Percentiles rank a stretch among this genome's conserved stretches.
Evolutionary conservation across 2,113 vertebrate genomes (phyloP).

Genomic region (Fregetta grallaria): DNA sequence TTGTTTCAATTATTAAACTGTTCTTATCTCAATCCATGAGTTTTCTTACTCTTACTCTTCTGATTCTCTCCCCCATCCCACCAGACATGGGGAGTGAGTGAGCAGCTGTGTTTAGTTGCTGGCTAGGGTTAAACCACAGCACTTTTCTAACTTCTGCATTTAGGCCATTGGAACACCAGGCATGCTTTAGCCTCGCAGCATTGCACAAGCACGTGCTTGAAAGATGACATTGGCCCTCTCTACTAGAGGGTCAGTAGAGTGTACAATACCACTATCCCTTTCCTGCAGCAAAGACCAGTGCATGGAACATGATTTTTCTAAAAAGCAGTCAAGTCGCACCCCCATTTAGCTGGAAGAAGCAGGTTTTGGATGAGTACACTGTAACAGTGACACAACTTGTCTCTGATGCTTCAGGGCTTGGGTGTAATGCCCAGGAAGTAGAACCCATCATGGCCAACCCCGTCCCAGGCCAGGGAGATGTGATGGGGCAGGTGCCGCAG

Average conservation of each 20-base stretch:
- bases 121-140: too few relatives aligned
- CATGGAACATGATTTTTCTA: background rate
- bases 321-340: background rate
- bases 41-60: too few relatives aligned
- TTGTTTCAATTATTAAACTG: too few relatives aligned
- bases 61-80: too few relatives aligned
- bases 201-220: fast-evolving
- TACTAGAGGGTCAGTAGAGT: background rate
- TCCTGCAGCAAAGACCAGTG: background rate
- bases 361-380: background rate
- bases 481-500: background rate
- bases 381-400: background rate
- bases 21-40: too few relatives aligned
- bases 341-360: background rate
- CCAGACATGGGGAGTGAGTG: too few relatives aligned
- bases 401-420: background rate
- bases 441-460: background rate
- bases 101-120: too few relatives aligned
- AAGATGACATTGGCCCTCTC: background rate
- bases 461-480: fast-evolving
- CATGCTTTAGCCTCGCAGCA: background rate
- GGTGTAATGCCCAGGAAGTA: too few relatives aligned
- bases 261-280: background rate
- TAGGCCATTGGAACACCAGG: background rate
- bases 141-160: background rate